Evolutionary conservation across 2,888 invertebrate genomes (phyloP).

Genomic region (Bugula neritina): DNA sequence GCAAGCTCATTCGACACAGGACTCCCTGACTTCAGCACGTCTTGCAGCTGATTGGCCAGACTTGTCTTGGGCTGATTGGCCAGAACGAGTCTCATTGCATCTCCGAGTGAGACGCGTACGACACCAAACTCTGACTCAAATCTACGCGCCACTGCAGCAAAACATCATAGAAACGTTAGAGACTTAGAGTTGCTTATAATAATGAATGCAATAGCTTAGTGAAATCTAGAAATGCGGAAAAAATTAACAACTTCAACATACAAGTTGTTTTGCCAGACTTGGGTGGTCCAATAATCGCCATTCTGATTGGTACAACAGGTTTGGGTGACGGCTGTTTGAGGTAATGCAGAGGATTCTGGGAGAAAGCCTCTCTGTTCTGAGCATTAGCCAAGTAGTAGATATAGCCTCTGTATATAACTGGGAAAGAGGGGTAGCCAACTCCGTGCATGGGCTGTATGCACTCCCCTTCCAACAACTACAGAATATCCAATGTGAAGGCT

Average conservation of each 20-base stretch:
- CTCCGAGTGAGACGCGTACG: slow-evolving; percentile 50
- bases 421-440: slow-evolving; percentile 41
- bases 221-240: no score
- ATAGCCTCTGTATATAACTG: slow-evolving; percentile 48
- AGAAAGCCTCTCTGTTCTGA: slow-evolving; percentile 44
- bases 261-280: slow-evolving; percentile 54
- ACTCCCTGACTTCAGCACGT: slow-evolving; percentile 42
- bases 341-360: slow-evolving; percentile 47
- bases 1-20: slow-evolving; percentile 50
- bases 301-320: slow-evolving; percentile 50
- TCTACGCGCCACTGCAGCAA: slow-evolving; percentile 50
- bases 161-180: slow-evolving; percentile 22
- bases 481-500: no score
- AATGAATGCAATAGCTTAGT: no score
- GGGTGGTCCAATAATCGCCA: slow-evolving; percentile 53
- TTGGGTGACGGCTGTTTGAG: slow-evolving; percentile 47
- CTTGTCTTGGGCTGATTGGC: slow-evolving; percentile 44
- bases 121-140: slow-evolving; percentile 51
- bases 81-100: slow-evolving; percentile 47
- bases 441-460: slow-evolving; percentile 51
- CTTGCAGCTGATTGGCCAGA: slow-evolving; percentile 41
- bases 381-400: slow-evolving; percentile 47
- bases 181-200: no score
- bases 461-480: slow-evolving; percentile 46
- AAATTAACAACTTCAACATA: no score